Percentiles rank a stretch among this genome's conserved stretches.
These are phyloP conservation scores for Sclerodermus sp. DNA, from an alignment of 2,888 invertebrate genomes.

Conservation along the genomic window DNA sequence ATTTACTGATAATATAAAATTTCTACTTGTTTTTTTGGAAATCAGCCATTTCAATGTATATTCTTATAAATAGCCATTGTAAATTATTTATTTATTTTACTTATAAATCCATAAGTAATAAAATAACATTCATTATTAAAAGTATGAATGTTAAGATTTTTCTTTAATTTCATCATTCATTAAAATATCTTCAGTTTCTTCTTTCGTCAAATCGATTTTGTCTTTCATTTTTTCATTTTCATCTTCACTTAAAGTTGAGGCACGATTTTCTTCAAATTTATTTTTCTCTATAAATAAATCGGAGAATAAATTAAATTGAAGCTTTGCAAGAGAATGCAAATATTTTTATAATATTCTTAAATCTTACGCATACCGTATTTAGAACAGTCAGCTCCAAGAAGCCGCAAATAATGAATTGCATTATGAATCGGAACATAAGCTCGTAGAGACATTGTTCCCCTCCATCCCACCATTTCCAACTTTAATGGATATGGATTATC, in stretches of 20 bases:
- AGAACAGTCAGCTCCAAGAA: constrained; percentile 83
- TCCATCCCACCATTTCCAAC: constrained; percentile 85
- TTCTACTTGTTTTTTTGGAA: no score
- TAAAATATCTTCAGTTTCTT: constrained; percentile 32
- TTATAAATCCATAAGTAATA: background rate
- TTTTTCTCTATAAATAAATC: constrained; percentile 63
- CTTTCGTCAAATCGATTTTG: constrained; percentile 11
- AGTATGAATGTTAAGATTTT: constrained; percentile 13
- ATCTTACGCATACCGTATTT: constrained; percentile 70
- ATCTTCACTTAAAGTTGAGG: constrained; percentile 35
- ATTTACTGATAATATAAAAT: background rate
- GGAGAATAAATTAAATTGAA: background rate
- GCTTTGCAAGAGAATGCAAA: background rate
- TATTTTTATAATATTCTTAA: constrained; percentile 56
- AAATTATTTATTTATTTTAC: no score
- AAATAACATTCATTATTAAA: constrained; percentile 10
- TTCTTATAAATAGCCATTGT: background rate
- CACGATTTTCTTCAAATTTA: constrained; percentile 69
- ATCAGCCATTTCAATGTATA: no score
- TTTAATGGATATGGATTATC: constrained; percentile 60
- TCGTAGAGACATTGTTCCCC: constrained; percentile 81
- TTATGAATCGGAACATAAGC: constrained; percentile 87
- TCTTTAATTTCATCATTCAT: background rate
- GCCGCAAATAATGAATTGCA: constrained; percentile 81
- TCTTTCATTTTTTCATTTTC: constrained; percentile 17